Conservation (phyloP, 2,113 vertebrate species). For the Ptyas mucosa region DNA sequence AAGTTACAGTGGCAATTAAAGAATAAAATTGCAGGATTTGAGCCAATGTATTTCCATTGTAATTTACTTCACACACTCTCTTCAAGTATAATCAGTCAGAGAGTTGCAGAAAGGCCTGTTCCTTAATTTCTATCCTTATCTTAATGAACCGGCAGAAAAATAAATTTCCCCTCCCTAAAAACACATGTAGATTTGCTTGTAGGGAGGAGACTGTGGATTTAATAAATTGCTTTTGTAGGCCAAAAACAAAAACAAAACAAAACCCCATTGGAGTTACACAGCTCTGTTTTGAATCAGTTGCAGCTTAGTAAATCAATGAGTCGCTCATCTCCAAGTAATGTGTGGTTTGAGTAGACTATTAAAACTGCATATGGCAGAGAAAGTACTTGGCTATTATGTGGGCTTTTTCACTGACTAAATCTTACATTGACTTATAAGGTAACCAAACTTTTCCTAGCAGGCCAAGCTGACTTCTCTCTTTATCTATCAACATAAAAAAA, state of each 20-base stretch:
- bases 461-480: not conserved
- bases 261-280: no score
- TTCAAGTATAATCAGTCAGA: not conserved
- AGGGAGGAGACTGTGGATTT: not conserved
- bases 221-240: not conserved
- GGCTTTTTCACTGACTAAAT: constrained; percentile 24
- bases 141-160: not conserved
- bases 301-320: constrained; percentile 24
- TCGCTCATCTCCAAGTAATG: not conserved
- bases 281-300: constrained; percentile 4
- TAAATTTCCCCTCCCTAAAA: not conserved
- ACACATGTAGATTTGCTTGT: not conserved
- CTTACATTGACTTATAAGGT: constrained; percentile 28
- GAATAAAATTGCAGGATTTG: not conserved
- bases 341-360: constrained; percentile 11
- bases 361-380: constrained; percentile 4
- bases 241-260: no score
- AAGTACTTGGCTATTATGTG: constrained; percentile 14
- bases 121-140: not conserved
- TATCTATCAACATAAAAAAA: not conserved
- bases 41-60: not conserved
- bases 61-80: not conserved
- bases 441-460: constrained; percentile 13
- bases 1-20: not conserved
- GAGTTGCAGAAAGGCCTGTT: not conserved